Conservation (phyloP, 2,113 vertebrate genomes). For the Salvelinus fontinalis region DNA sequence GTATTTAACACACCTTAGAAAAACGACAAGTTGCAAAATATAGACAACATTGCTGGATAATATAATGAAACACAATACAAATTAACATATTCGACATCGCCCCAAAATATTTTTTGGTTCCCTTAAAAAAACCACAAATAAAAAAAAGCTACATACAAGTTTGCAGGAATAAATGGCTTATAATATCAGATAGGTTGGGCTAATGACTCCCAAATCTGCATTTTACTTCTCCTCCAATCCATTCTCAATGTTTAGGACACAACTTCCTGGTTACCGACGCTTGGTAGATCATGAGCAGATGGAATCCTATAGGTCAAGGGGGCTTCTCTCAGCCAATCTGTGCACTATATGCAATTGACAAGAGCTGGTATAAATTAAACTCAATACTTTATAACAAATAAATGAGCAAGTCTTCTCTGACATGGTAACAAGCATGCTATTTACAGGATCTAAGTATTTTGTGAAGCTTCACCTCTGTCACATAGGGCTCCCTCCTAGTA, state of each 20-base stretch:
- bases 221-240: neutral
- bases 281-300: neutral
- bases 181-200: neutral
- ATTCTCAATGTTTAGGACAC: neutral
- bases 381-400: neutral
- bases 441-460: no score
- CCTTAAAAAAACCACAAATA: neutral
- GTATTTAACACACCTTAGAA: neutral
- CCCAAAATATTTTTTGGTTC: neutral
- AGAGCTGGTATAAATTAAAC: neutral
- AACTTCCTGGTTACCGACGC: neutral
- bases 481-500: neutral
- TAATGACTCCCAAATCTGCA: neutral
- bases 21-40: neutral
- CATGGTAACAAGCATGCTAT: neutral
- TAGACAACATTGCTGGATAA: neutral
- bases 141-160: slow-evolving; percentile 4
- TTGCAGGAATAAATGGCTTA: slow-evolving; percentile 10
- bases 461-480: neutral
- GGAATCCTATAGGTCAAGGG: neutral
- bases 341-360: neutral
- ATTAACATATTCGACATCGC: neutral
- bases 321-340: neutral
- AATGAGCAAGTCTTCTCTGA: neutral
- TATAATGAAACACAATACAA: neutral